These are phyloP conservation scores for Epirrhoe tristata DNA, from an alignment of 2,888 invertebrate genomes.

Conservation along the genomic window DNA sequence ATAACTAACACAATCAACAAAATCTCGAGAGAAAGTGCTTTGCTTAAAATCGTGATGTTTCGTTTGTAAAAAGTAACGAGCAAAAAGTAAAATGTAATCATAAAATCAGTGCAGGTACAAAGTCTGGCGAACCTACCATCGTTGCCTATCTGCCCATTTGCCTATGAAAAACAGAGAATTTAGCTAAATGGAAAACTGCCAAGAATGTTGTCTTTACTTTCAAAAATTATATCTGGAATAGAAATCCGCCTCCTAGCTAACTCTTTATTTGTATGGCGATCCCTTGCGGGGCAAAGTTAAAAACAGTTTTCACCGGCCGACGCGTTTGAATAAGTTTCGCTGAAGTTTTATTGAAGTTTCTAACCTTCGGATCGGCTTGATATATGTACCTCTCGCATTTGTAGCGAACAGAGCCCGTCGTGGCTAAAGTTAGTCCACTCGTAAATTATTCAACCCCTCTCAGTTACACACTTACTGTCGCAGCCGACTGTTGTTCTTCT, in stretches of 20 bases:
- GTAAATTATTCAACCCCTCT: conserved; percentile 81
- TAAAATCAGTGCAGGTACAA: conserved; percentile 30
- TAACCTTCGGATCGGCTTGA: conserved; percentile 73
- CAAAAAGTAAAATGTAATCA: conserved; percentile 23
- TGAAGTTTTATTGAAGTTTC: conserved; percentile 73
- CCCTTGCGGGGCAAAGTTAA: conserved; percentile 79
- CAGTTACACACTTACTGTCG: conserved; percentile 66
- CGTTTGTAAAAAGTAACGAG: conserved; percentile 6
- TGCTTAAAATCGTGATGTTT: neutral
- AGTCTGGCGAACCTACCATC: conserved; percentile 42
- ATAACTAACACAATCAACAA: too few species aligned
- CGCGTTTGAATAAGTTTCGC: conserved; percentile 70
- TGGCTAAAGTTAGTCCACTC: conserved; percentile 76
- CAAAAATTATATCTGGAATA: conserved; percentile 62
- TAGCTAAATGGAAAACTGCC: conserved; percentile 56
- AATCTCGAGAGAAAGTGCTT: neutral
- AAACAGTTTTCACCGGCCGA: conserved; percentile 76
- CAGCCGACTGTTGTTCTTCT: conserved; percentile 62
- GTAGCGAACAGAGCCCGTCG: conserved; percentile 65
- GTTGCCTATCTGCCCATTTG: conserved; percentile 55
- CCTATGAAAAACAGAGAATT: conserved; percentile 52
- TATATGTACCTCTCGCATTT: conserved; percentile 75
- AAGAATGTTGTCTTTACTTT: conserved; percentile 52
- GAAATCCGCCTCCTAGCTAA: conserved; percentile 71
- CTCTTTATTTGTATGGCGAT: conserved; percentile 80